phyloP scores from a whole-genome alignment of 2,888 invertebrate genomes.

The Cabera pusaria region DNA sequence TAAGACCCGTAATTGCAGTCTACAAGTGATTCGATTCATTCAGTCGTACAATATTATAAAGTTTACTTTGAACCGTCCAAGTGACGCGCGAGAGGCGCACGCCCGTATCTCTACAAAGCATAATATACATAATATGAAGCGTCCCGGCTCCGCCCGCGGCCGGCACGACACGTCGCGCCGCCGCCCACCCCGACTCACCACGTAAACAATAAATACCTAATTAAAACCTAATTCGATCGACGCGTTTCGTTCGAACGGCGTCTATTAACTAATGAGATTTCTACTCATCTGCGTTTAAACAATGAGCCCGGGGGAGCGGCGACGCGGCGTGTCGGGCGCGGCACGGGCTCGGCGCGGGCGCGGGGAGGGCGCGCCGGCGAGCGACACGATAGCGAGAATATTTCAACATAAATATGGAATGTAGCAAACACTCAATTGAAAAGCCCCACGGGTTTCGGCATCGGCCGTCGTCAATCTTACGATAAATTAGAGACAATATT shows the following conservation, averaged over 20 bases:
- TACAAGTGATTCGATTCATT: constrained; percentile 28
- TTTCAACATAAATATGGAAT: constrained; percentile 84
- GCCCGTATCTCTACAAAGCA: constrained; percentile 20
- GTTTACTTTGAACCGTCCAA: constrained; percentile 28
- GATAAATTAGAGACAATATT: constrained; percentile 79
- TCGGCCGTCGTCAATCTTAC: constrained; percentile 72
- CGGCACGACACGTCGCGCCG: no score
- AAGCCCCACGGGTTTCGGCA: constrained; percentile 73
- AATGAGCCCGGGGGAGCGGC: constrained; percentile 50
- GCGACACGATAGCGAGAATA: constrained; percentile 70
- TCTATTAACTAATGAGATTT: constrained; percentile 75
- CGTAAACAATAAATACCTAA: constrained; percentile 72
- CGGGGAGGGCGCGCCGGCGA: no score
- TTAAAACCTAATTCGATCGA: constrained; percentile 69
- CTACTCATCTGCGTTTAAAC: constrained; percentile 62
- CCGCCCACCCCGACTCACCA: constrained; percentile 46
- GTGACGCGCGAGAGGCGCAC: no score
- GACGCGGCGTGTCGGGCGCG: no score
- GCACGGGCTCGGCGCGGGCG: no score
- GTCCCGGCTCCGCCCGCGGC: no score
- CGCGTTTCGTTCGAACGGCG: constrained; percentile 53
- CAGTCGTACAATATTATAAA: constrained; percentile 31
- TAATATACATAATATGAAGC: no score
- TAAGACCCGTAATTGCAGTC: constrained; percentile 51
- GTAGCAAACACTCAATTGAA: constrained; percentile 82